Evolutionary conservation across 1,140 invertebrate genomes (phyloP), one percentile per base, ranked within the genome.

Genomic region (Mycetomoellerius zeteki): DNA sequence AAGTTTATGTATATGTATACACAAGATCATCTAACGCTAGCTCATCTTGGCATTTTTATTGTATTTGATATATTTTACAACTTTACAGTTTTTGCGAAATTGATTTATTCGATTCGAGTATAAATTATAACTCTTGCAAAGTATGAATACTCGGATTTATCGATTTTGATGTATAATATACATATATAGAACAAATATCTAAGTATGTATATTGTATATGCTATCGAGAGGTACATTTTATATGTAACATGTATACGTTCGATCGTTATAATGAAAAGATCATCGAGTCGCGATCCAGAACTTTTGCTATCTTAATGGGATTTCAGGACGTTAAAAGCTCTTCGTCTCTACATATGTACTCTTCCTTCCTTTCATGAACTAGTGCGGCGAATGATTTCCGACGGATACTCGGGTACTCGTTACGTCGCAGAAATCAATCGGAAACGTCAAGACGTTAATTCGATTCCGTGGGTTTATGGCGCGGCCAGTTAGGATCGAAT

Each of bases 281-380:
- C 58, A 33, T 47, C 21, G 65, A 67, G 54, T 67, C 30, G 47
- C 56, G 56, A 82, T 60, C 33, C 21, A 87, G 43, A 85, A 77
- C 27, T 76, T n/a, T 71, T 50, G 81, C 71, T 87, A 85, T 87
- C 81, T 87, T 87, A 87, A 87, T 87, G 72, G 62, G 43, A 24
- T 85, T 85, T 77, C 71, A 27, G 27, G n/a, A 43, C 71, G 62
- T 85, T 87, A 76, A 87, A 85, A 85, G 71, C 64, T 86, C 71
- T 67, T 72, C 19, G 24, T 30, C 30, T 16, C n/a, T 56, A 50
- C 37, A 37, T 52, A 71, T 81, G 62, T 69, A 54, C 12, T 33
- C 37, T 69, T 69, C 54, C 80, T 84, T 73, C 69, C 80, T 84
- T 73, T 84, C 54, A 84, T 24, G 37, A 37, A 72, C 52, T 73